Base-by-base conservation (phyloP, 2,888 invertebrate genomes). In the Siphlonurus alternatus region DNA sequence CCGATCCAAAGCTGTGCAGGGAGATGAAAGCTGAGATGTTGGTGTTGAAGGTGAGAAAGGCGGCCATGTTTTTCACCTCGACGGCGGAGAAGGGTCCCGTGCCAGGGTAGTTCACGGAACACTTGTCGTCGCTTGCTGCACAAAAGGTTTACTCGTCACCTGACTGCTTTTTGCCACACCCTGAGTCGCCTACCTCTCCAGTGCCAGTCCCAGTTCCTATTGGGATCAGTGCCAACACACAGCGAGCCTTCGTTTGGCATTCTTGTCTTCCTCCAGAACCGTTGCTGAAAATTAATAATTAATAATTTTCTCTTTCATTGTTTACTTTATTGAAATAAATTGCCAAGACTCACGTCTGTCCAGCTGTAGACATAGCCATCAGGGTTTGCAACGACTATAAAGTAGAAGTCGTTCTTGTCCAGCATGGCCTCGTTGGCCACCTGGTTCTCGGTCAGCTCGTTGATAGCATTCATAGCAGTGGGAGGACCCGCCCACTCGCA, bases 381-480 rank as follows among this genome's bases (percentile, higher is more conserved):
- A 10, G 38, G 38, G 15, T 38, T 38, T 38, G 38, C 38, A 15
- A 38, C 15, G 5, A 15, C 7, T 15, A 38, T 10, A 63, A 77
- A 70, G 67, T 76, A 76, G 74, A 75, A 77, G 66, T 77, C 76
- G 63, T 74, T 75, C 53, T 69, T 68, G 25, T 75, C 72, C n/a
- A 76, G 67, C 15, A 38, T 5, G 15, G 38, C 38, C 15, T 10
- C 15, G 38, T 38, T 38, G n/a, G n/a, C n/a, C n/a, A n/a, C n/a
- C 38, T 38, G 7, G 7, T 5, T 5, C 38, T 15, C 15, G 38
- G 38, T 38, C 38, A 38, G 15, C 15, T 38, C 7, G 38, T 38
- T 15, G 15, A 38, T 38, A 10, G 38, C 38, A 38, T 38, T 10
- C 15, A 38, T 5, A 5, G 15, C 7, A 15, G 5, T 38, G 15